Evolutionary conservation across 1,140 invertebrate genomes (phyloP).

Genomic region (Spodoptera frugiperda): DNA sequence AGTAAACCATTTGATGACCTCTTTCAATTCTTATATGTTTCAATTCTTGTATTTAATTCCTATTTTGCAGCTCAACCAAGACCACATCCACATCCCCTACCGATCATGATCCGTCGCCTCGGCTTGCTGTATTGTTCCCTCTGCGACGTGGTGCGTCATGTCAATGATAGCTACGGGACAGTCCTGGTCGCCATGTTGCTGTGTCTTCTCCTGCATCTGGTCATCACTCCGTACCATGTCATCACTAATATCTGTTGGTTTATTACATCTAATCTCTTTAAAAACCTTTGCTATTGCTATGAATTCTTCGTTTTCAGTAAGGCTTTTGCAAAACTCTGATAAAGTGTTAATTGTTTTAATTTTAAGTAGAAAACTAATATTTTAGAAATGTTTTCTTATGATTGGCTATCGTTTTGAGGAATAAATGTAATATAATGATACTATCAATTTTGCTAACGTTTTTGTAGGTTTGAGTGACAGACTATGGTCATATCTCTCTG

Average conservation of each 20-base stretch:
- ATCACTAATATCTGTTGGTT: conserved; percentile 54
- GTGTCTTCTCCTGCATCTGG: conserved; percentile 56
- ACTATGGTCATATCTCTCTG: too few relatives aligned
- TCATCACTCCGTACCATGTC: conserved; percentile 61
- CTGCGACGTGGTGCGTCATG: conserved; percentile 42
- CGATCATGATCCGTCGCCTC: conserved; percentile 18
- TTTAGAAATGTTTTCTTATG: too few relatives aligned
- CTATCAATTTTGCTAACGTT: too few relatives aligned
- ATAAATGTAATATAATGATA: too few relatives aligned
- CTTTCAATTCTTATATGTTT: too few relatives aligned
- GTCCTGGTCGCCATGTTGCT: conserved; percentile 52
- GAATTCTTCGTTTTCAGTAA: background rate
- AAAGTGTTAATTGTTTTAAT: too few relatives aligned
- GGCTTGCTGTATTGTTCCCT: conserved; percentile 34
- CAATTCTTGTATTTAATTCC: background rate
- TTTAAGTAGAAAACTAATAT: too few relatives aligned
- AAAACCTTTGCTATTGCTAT: background rate
- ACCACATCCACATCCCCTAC: background rate
- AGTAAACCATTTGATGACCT: too few relatives aligned
- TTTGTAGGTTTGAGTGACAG: too few relatives aligned
- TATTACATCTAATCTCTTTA: background rate
- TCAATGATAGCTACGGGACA: conserved; percentile 40
- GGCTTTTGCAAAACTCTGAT: too few relatives aligned
- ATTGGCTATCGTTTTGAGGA: too few relatives aligned
- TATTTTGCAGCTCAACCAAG: background rate